Base-by-base conservation (phyloP, 1,140 invertebrate species). In the Holcopasites calliopsidis region DNA sequence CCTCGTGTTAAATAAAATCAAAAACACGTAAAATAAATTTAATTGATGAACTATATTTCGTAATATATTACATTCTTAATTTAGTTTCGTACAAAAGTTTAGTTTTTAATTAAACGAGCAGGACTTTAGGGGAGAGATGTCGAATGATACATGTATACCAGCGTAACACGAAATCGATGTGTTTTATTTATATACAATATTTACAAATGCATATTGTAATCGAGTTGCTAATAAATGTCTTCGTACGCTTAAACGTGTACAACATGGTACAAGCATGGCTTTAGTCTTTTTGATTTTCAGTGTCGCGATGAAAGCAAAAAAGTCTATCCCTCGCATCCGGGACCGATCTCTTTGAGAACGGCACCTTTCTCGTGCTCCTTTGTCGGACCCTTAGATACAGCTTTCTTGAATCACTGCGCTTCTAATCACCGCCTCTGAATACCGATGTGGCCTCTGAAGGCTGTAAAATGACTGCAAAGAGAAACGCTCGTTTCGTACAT, bases 141-240 rank as follows among this genome's bases (percentile, higher is more conserved):
- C n/a, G n/a, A n/a, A n/a, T n/a, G n/a, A n/a, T n/a, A n/a, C n/a
- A n/a, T n/a, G n/a, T n/a, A n/a, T n/a, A n/a, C n/a, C n/a, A n/a
- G n/a, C n/a, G n/a, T 78, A 85, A 85, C 83, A 84, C 64, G 77
- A 85, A 86, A 87, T 85, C 82, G 69, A 82, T 85, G 83, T 87
- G 85, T 87, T 86, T 87, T 85, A 88, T 89, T 88, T 89, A 89
- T 89, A 85, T 89, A 89, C 88, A 89, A 87, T 89, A 89, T 89
- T 89, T 89, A 89, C 88, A 89, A 87, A 86, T 73, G 79, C 70
- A 81, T 86, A 82, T 79, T 82, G 74, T 84, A 74, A 70, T 87
- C 77, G 66, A 81, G 52, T 88, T 78, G 72, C 70, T 87, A 66
- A 85, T 82, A 82, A 85, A 87, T 86, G 72, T 82, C 54, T 75